Percentiles rank a stretch among this genome's conserved stretches.
phyloP scores from a whole-genome alignment of 2,888 invertebrate genomes.

The Cephus sareptanus region DNA sequence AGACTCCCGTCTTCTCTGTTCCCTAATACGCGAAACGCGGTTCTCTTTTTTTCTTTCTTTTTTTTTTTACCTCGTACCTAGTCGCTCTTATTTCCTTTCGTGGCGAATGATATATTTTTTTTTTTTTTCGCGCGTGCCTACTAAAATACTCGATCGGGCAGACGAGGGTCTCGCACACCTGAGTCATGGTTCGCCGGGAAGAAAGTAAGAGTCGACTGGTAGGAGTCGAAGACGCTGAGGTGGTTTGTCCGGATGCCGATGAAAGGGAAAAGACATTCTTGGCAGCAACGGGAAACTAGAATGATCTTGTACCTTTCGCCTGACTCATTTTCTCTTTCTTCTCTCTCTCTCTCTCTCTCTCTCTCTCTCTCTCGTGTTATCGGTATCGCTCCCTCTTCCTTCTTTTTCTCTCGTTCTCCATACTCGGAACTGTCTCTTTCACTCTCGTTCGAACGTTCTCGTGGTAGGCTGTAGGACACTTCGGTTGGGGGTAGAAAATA shows the following conservation, averaged over 20 bases:
- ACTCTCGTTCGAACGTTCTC: neutral
- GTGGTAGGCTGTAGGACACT: no score
- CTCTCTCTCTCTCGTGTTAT: slow-evolving; percentile 13
- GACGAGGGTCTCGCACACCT: neutral
- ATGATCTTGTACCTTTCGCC: slow-evolving; percentile 6
- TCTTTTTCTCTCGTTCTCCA: neutral
- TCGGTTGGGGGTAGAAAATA: neutral
- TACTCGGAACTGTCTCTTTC: neutral
- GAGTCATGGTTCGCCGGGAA: slow-evolving; percentile 32
- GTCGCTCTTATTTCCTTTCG: neutral
- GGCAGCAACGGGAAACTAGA: neutral
- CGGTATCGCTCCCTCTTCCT: neutral
- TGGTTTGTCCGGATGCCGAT: slow-evolving; percentile 56
- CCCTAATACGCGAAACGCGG: neutral
- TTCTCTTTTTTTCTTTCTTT: neutral
- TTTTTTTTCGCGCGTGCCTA: slow-evolving; percentile 3
- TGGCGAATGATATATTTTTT: slow-evolving; percentile 15
- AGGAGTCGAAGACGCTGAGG: slow-evolving; percentile 48
- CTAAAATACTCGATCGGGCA: neutral
- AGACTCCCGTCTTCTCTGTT: neutral
- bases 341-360: slow-evolving; percentile 20
- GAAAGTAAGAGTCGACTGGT: slow-evolving; percentile 59
- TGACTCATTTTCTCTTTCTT: neutral
- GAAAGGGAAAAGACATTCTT: slow-evolving; percentile 54
- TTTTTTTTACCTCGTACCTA: neutral